Conservation (phyloP, 2,113 vertebrate genomes). For the Sylvia atricapilla region DNA sequence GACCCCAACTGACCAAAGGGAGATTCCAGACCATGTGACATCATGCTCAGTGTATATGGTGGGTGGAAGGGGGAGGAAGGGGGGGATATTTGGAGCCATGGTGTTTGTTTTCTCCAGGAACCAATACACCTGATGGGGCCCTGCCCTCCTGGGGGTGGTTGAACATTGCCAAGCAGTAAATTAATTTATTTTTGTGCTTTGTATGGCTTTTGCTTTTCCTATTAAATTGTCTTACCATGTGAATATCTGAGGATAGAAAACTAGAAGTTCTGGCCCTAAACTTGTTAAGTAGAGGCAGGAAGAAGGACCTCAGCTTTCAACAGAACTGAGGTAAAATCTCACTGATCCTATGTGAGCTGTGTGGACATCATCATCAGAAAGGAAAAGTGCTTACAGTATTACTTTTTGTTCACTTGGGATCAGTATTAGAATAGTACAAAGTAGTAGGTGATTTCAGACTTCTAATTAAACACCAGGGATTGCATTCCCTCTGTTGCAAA, state of each 20-base stretch:
- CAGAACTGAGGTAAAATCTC: constrained; percentile 34
- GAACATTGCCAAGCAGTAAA: background rate
- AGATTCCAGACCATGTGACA: background rate
- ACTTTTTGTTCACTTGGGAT: constrained; percentile 25
- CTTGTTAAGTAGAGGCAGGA: background rate
- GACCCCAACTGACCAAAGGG: background rate
- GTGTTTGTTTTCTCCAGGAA: background rate
- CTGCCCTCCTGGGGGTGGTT: background rate
- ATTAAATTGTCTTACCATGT: background rate
- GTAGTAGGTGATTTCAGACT: constrained; percentile 37
- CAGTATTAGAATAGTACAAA: constrained; percentile 8
- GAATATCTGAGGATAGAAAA: constrained; percentile 19
- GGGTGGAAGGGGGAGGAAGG: background rate
- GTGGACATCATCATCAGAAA: background rate
- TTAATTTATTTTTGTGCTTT: background rate
- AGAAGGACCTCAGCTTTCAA: constrained; percentile 24
- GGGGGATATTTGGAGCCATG: background rate
- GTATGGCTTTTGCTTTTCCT: background rate
- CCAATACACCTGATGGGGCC: background rate
- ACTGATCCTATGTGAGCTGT: background rate
- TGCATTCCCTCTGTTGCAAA: background rate
- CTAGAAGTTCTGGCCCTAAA: background rate
- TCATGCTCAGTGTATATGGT: no score
- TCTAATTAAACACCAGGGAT: constrained; percentile 55
- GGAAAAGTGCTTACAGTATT: background rate